Percentiles rank a stretch among this genome's conserved stretches.
These are phyloP conservation scores for Drosophila takahashii DNA, from an alignment of 1,140 invertebrate genomes.

Conservation along the genomic window DNA sequence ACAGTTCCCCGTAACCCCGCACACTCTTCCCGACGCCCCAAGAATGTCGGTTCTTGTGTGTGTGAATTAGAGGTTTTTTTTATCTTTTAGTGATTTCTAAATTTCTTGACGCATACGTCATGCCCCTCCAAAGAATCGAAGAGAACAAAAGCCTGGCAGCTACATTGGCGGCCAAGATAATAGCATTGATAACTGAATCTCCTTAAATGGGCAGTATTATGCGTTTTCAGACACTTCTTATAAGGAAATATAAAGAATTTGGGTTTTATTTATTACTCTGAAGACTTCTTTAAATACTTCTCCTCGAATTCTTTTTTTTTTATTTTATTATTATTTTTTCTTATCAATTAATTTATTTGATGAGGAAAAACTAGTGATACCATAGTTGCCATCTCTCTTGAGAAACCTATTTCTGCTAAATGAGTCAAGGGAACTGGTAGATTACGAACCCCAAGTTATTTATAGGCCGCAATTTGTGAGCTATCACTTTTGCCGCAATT, in stretches of 20 bases:
- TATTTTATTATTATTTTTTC: too few relatives aligned
- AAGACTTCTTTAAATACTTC: neutral
- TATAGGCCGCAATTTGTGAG: slow-evolving; percentile 5
- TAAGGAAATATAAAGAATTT: too few relatives aligned
- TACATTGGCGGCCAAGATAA: slow-evolving; percentile 23
- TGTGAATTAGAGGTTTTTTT: slow-evolving; percentile 35
- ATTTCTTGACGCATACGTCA: slow-evolving; percentile 71
- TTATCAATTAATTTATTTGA: neutral
- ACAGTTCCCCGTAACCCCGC: neutral
- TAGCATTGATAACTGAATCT: slow-evolving; percentile 6
- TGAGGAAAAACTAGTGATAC: neutral
- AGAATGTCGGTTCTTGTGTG: slow-evolving; percentile 1
- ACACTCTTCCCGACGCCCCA: neutral
- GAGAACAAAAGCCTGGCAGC: slow-evolving; percentile 29
- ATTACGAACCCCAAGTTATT: neutral
- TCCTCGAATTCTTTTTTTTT: too few relatives aligned
- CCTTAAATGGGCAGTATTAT: neutral
- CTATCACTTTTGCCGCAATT: slow-evolving; percentile 24
- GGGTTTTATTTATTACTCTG: too few relatives aligned
- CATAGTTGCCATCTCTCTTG: neutral
- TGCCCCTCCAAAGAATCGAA: slow-evolving; percentile 47
- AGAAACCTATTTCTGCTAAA: neutral
- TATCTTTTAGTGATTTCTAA: slow-evolving; percentile 59
- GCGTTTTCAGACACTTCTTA: too few relatives aligned
- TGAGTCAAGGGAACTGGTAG: neutral